phyloP scores from a whole-genome alignment of 2,797 vertebrate species.

The Anguilla megastoma region DNA sequence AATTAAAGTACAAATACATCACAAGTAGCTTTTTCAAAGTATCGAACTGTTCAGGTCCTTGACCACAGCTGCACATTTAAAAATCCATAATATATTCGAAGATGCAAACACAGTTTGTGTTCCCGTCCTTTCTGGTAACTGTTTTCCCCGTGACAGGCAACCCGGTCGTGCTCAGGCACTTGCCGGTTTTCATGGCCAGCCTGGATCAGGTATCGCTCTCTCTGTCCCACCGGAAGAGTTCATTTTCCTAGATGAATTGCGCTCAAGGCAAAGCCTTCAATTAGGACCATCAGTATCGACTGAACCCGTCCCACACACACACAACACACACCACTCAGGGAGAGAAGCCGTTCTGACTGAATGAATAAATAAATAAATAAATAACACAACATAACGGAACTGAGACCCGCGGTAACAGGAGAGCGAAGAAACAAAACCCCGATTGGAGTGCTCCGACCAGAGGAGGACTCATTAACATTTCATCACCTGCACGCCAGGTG shows the following conservation, averaged over 20 bases:
- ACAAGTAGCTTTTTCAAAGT: background rate
- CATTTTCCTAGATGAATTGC: slow-evolving; percentile 34
- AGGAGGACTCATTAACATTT: slow-evolving; percentile 36
- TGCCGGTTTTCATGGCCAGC: background rate
- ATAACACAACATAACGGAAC: background rate
- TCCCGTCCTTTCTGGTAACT: background rate
- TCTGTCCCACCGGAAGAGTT: slow-evolving; percentile 27
- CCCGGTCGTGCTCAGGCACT: slow-evolving; percentile 1
- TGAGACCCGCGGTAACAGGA: background rate
- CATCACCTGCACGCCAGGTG: slow-evolving; percentile 4
- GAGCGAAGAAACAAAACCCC: slow-evolving; percentile 27
- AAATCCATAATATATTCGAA: background rate
- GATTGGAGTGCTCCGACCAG: background rate
- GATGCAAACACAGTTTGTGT: background rate
- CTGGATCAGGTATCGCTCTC: background rate
- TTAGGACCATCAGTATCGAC: slow-evolving; percentile 37
- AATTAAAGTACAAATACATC: too few species aligned
- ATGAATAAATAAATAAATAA: slow-evolving; percentile 33
- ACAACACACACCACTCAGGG: slow-evolving; percentile 17
- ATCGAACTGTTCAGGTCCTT: background rate
- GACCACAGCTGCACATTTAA: background rate
- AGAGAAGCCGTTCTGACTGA: slow-evolving; percentile 2
- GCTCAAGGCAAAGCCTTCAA: slow-evolving; percentile 34
- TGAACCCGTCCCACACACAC: slow-evolving; percentile 2
- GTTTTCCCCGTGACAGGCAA: background rate